Evolutionary conservation across 2,888 invertebrate species (phyloP), one percentile per base, ranked within the genome.

Genomic region (Hermaeophaga mercurialis): DNA sequence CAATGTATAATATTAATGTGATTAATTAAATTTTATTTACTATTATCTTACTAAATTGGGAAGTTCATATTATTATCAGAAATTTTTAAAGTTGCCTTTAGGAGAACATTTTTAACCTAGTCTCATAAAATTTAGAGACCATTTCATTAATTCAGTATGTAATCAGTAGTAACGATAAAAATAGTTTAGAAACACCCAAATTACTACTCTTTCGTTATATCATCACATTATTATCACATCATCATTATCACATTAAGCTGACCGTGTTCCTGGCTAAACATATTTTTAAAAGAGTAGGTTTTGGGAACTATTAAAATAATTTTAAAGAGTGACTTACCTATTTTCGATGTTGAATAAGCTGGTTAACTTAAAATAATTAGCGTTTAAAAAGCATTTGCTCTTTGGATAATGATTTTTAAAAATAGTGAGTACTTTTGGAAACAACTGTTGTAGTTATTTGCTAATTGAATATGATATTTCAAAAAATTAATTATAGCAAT

Each of bases 191-290:
- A 36, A 36, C 17, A 17, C 36, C 17, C 11, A 31, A 31, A 31
- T 31, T 31, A 31, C 31, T 8, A 31, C 12, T 31, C 31, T 31
- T 31, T 36, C 17, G 17, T 36, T 36, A 36, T 36, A 36, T 47
- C 47, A 47, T 36, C 47, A 46, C 19, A 47, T 47, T 47, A 47
- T 47, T 46, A 46, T 46, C 46, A 46, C 46, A 46, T 46, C 46
- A 47, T 24, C 47, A 47, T 47, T 47, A 47, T 47, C 47, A 47
- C 47, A 47, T 36, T 47, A 47, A 28, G 14, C 14, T 9, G 18
- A 47, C 33, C 36, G 19, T 19, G 33, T 31, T 33, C 33, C 19
- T 18, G 9, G 33, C 33, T 11, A 12, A 12, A 33, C n/a, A 19
- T 33, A 33, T 19, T 19, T 31, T 15, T 19, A 46, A 31, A 19